A percentile compares a stretch with the other conserved stretches of the same genome.
phyloP scores from a whole-genome alignment of 1,140 invertebrate genomes.

The Drosophila kohkoa region DNA sequence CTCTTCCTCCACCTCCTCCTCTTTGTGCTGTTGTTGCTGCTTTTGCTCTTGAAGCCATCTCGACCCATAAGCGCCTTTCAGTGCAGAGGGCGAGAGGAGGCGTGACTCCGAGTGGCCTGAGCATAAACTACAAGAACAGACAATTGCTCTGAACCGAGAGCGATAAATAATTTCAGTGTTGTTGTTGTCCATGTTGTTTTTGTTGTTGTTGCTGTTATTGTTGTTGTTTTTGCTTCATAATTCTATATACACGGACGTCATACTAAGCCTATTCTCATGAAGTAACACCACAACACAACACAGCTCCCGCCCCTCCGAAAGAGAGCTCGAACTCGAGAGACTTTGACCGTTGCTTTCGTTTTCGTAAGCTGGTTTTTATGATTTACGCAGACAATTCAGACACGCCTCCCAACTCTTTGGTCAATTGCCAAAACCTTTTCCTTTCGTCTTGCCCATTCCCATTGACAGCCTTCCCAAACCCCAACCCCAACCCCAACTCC shows the following conservation, averaged over 20 bases:
- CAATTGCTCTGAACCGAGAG: constrained; percentile 60
- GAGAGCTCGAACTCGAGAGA: constrained; percentile 9
- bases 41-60: constrained; percentile 1
- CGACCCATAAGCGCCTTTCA: constrained; percentile 55
- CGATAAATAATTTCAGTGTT: constrained; percentile 70
- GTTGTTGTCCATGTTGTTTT: too few species aligned
- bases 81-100: constrained; percentile 34
- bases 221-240: constrained; percentile 59
- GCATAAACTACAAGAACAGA: constrained; percentile 75
- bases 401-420: constrained; percentile 54
- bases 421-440: constrained; percentile 48
- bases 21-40: too few species aligned
- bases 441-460: neutral
- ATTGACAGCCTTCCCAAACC: neutral
- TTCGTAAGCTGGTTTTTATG: constrained; percentile 63
- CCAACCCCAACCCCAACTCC: neutral
- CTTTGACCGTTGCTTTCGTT: constrained; percentile 21
- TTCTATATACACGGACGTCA: constrained; percentile 66
- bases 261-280: constrained; percentile 62
- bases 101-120: constrained; percentile 32
- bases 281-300: constrained; percentile 22
- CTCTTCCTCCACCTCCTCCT: neutral
- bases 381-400: constrained; percentile 62
- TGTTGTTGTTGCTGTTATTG: too few species aligned
- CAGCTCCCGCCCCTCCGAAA: neutral